phyloP scores from a whole-genome alignment of 2,113 vertebrate species.

The Platycercus adscitus region DNA sequence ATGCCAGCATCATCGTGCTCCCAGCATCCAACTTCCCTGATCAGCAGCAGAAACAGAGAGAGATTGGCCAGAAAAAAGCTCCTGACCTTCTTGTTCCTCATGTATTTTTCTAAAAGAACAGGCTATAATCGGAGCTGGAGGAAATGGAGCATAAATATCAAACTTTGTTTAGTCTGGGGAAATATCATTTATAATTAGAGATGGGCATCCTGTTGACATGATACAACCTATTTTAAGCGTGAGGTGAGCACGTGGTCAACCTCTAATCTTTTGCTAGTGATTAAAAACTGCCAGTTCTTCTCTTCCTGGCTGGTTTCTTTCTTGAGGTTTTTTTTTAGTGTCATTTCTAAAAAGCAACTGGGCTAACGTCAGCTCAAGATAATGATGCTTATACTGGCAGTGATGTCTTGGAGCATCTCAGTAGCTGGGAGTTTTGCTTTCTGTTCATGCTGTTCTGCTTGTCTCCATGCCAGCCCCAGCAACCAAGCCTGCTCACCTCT shows the following conservation, averaged over 20 bases:
- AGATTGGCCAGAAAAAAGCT: background rate
- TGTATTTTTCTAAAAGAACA: background rate
- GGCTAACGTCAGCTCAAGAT: background rate
- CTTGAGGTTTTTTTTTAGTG: background rate
- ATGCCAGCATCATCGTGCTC: background rate
- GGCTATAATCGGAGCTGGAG: background rate
- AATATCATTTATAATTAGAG: conserved; percentile 54
- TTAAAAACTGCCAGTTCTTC: background rate
- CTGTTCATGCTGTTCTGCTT: background rate
- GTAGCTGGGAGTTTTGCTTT: background rate
- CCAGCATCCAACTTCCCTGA: fast-evolving
- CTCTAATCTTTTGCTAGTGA: background rate
- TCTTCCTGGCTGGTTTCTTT: background rate
- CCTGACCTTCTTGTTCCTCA: background rate
- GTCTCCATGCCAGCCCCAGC: background rate
- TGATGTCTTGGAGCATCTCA: background rate
- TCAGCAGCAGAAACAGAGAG: background rate
- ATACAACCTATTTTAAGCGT: conserved; percentile 24
- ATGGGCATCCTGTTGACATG: conserved; percentile 58
- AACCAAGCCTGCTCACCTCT: background rate
- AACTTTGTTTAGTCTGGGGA: conserved; percentile 55
- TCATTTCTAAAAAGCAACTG: background rate
- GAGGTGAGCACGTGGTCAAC: background rate
- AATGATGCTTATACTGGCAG: background rate
- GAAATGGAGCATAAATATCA: conserved; percentile 49